Base-by-base conservation (phyloP, 2,113 vertebrate species). In the Coturnix japonica region DNA sequence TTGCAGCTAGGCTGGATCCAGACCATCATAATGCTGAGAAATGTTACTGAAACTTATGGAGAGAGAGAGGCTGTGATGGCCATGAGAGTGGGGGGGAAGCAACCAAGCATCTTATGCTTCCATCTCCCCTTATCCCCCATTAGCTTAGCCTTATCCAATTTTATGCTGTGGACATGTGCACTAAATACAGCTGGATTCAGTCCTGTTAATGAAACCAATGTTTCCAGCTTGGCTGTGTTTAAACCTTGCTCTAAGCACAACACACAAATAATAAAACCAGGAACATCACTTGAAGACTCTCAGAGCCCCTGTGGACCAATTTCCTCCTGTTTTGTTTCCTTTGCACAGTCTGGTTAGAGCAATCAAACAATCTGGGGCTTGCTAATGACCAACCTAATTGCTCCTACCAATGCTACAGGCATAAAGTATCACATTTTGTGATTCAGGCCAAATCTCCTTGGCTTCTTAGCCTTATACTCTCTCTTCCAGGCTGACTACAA, bases 111-210 rank as follows among this genome's bases (percentile, higher is more conserved):
- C 56, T 82, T 66, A 47, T 69, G 44, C 67, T 76, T 41, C 69
- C 30, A 11, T 11, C 20, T 71, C 15, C 26, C 46, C 2, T 17
- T 17, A 1, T 39, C n/a, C 23, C 28, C 30, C 2, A 1, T 23
- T 7, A 75, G 47, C 64, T 70, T 39, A 6, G 15, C 9, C 4
- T 85, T 57, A 61, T 7, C n/a, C 5, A 3, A 13, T 15, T 44
- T 46, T 13, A 19, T 19, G 17, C 37, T 9, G 5, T 1, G 8
- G 64, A 8, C 85, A 63, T 0, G 0, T 49, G 37, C 1, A 41
- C 44, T 33, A 51, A 21, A 0, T 3, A 11, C 35, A 20, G 66
- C 49, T 65, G 20, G 59, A 71, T 39, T 44, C 87, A 10, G 47
- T 13, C 47, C 78, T 26, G 59, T 66, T 44, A 28, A 67, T 72